A percentile compares a stretch with the other conserved stretches of the same genome.
Evolutionary conservation across 2,113 vertebrate species (phyloP).

Genomic region (Podocnemis expansa): DNA sequence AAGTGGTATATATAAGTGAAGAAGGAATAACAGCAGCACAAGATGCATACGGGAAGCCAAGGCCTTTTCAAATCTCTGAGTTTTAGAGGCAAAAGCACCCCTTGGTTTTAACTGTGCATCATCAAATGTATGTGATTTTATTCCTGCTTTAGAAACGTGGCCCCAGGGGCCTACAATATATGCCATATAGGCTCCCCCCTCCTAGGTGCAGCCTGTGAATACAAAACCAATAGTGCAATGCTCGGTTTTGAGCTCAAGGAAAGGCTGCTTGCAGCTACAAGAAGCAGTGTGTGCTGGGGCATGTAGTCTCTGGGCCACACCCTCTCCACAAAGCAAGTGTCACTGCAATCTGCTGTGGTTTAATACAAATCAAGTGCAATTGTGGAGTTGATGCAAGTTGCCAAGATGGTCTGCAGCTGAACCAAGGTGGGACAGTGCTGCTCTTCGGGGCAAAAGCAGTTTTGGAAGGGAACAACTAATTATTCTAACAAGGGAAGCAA

Average conservation of each 20-base stretch:
- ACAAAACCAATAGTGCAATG: background rate
- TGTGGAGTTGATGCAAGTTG: background rate
- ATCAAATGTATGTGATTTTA: fast-evolving
- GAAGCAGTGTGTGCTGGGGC: background rate
- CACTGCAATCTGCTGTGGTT: background rate
- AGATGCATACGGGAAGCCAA: fast-evolving
- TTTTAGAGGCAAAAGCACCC: background rate
- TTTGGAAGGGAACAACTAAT: fast-evolving
- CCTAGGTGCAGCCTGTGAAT: background rate
- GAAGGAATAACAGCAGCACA: background rate
- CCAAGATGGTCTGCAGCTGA: background rate
- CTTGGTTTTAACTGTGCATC: background rate
- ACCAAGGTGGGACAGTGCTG: background rate
- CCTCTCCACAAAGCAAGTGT: background rate
- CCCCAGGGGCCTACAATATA: background rate
- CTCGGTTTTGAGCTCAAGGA: background rate
- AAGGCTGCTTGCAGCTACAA: background rate
- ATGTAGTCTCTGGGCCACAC: background rate
- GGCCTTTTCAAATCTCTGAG: background rate
- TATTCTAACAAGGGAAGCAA: background rate
- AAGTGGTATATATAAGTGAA: background rate
- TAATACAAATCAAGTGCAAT: background rate
- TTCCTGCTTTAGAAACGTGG: background rate
- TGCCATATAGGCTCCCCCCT: background rate
- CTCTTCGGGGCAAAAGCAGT: background rate